Conservation (phyloP, 2,113 vertebrate species). For the Gallinago jamesoni region DNA sequence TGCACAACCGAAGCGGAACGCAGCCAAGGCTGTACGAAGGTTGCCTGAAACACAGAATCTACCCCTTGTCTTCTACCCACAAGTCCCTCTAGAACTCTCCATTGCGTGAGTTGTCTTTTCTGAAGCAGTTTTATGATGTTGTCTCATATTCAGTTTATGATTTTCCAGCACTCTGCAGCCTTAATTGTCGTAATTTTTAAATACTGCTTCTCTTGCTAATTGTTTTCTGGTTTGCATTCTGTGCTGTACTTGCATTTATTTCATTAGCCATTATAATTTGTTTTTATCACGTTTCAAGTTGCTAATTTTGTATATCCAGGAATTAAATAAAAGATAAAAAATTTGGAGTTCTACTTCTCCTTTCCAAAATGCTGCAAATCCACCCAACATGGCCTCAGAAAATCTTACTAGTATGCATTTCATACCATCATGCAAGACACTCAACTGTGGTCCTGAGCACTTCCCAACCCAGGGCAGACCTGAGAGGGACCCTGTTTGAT, state of each 20-base stretch:
- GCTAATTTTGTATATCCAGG: not conserved
- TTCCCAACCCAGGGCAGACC: not conserved
- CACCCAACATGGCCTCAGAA: not conserved
- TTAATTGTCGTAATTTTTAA: not conserved
- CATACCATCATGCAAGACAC: not conserved
- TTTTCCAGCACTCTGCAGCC: not conserved
- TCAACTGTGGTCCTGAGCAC: not conserved
- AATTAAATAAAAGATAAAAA: not conserved
- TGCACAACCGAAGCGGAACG: not conserved
- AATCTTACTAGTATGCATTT: not conserved
- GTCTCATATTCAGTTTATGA: not conserved
- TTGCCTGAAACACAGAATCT: not conserved
- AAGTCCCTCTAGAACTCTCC: not conserved
- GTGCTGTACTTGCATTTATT: not conserved
- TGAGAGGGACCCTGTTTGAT: not conserved
- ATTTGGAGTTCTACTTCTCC: not conserved
- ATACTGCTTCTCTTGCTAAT: not conserved
- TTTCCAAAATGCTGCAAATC: not conserved
- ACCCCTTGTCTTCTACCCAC: not conserved
- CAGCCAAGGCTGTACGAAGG: constrained; percentile 7
- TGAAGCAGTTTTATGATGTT: not conserved
- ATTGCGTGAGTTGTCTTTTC: not conserved
- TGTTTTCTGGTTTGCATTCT: not conserved
- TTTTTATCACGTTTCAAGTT: not conserved
- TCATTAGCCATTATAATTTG: not conserved